These are phyloP conservation scores for Drosophila hydei DNA, from an alignment of 1,140 invertebrate species.

Conservation along the genomic window DNA sequence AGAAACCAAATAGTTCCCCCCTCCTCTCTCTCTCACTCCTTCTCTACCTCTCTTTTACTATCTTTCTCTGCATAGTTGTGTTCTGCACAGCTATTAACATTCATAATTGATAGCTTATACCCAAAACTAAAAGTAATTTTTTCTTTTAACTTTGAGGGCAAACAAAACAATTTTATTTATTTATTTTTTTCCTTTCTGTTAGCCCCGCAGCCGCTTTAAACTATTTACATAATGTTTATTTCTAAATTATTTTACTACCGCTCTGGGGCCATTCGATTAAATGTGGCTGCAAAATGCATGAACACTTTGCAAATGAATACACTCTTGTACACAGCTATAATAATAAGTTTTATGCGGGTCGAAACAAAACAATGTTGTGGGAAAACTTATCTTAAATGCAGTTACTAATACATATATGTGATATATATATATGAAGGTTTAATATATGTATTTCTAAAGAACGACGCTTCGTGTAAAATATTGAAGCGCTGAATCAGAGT, in stretches of 20 bases:
- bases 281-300: slow-evolving; percentile 2
- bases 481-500: no score
- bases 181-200: background rate
- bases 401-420: no score
- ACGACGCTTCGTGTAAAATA: no score
- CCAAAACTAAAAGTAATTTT: slow-evolving; percentile 17
- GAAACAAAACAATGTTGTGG: background rate
- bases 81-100: slow-evolving; percentile 52
- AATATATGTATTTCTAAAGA: no score
- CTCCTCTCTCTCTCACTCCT: slow-evolving; percentile 17
- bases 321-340: background rate
- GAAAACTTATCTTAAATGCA: background rate
- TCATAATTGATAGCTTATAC: slow-evolving; percentile 62
- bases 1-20: background rate
- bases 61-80: background rate
- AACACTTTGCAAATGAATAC: background rate
- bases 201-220: slow-evolving; percentile 26
- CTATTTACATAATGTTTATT: slow-evolving; percentile 44
- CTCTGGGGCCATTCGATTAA: slow-evolving; percentile 10
- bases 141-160: slow-evolving; percentile 37
- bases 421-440: no score
- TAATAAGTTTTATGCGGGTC: slow-evolving; percentile 26
- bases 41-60: background rate
- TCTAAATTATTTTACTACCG: slow-evolving; percentile 22
- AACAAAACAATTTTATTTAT: slow-evolving; percentile 36